Evolutionary conservation across 2,888 invertebrate species (phyloP), one percentile per base, ranked within the genome.

Genomic region (Argyresthia albistria): DNA sequence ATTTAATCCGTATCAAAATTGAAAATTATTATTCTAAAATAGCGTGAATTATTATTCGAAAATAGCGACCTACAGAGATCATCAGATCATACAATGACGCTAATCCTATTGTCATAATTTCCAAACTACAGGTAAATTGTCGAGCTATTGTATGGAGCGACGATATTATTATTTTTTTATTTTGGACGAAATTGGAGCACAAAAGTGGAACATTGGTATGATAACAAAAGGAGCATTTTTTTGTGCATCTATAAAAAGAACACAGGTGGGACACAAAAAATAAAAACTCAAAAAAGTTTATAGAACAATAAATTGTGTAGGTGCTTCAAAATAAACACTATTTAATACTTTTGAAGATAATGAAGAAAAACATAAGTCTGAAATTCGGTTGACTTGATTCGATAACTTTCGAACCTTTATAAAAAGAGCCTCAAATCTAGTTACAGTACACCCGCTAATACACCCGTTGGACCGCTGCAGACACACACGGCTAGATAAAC

Each of bases 21-120:
- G 2, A 25, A 25, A 25, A 25, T 25, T 4, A 25, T 25, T 25
- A 25, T 25, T 25, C 25, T 25, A 25, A 25, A 25, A 25, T 6
- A 25, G 25, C 25, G 25, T 25, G 6, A 25, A 25, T 25, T 4
- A 25, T 25, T 25, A 25, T 25, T 25, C 25, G 2, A 25, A 25
- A 25, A 25, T 6, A 25, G 25, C 25, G 25, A 25, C 25, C 25
- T 2, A 25, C 6, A 25, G 6, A 25, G 25, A 6, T 2, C 25
- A 6, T 25, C 3, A n/a, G n/a, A n/a, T n/a, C 78, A 79, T 78
- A 69, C 46, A 12, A 61, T 56, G 68, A 65, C 66, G 39, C 66
- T 71, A 74, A 77, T 75, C 67, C 80, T 68, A 81, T 86, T 84
- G 83, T 84, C 69, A 54, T 60, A 65, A 67, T 69, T 61, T 63